phyloP scores from a whole-genome alignment of 2,797 vertebrate species.

The Xenentodon cancila region DNA sequence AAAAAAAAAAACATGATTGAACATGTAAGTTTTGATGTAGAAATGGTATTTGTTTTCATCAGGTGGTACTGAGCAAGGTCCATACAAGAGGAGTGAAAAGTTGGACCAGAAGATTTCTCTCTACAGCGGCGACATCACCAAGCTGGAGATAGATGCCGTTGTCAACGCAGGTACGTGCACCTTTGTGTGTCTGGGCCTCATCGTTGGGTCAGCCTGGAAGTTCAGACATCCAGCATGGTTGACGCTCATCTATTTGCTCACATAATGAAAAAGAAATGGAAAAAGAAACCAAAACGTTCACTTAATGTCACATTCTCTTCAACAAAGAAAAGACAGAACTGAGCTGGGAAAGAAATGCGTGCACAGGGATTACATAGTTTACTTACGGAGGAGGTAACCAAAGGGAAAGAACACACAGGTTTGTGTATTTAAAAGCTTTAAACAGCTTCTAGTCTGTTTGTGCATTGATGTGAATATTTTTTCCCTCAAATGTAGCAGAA shows the following conservation, averaged over 20 bases:
- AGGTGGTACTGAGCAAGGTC: constrained; percentile 48
- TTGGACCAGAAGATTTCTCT: constrained; percentile 89
- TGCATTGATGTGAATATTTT: constrained; percentile 14
- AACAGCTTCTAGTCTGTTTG: constrained; percentile 12
- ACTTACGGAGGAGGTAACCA: background rate
- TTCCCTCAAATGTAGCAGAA: constrained; percentile 25
- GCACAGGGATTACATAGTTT: background rate
- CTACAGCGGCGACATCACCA: constrained; percentile 88
- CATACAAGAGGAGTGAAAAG: constrained; percentile 61
- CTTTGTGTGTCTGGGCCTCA: constrained; percentile 4
- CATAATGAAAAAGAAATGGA: background rate
- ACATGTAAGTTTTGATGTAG: background rate
- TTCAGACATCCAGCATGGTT: background rate
- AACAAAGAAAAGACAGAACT: background rate
- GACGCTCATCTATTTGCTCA: background rate
- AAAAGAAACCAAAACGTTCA: background rate
- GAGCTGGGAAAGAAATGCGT: background rate
- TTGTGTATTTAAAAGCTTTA: constrained; percentile 24
- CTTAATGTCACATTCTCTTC: background rate
- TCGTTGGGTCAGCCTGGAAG: background rate
- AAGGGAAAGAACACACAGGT: constrained; percentile 20
- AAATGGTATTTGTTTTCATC: background rate
- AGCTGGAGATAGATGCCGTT: constrained; percentile 88
- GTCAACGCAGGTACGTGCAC: constrained; percentile 87
- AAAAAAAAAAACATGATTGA: no score